Base-by-base conservation (phyloP, 2,797 vertebrate species). In the Pseudotriccus pelzelni region DNA sequence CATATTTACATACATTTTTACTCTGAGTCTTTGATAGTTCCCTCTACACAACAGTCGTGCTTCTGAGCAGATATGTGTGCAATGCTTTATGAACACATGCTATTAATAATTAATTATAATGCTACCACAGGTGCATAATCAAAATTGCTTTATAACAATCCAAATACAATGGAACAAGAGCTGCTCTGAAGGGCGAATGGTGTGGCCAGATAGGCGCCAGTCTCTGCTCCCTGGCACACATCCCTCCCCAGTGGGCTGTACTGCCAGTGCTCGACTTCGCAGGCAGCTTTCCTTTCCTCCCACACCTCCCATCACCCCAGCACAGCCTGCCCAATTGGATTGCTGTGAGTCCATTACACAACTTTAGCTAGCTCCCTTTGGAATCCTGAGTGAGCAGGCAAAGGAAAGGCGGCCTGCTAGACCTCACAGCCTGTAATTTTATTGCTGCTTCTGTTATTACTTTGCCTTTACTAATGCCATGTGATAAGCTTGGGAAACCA, bases 241-340 rank as follows among this genome's bases (percentile, higher is more conserved):
- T 79, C 37, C 30, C 10, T 62, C 23, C 18, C 14, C n/a, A 10
- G 3, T 1, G 46, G 46, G 12, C 36, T 60, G 17, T 23, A 24
- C 12, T 1, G 0, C 34, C n/a, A 0, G 0, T 27, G 55, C 47
- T 47, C 0, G 1, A 15, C 20, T 44, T 28, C 25, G 23, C 21
- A 28, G 46, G 50, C 41, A 53, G 41, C 30, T 50, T 79, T 79
- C 24, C 50, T 25, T 79, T 28, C 49, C 59, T 85, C 52, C 27
- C 1, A 39, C 16, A 4, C 13, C 43, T 64, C 41, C 46, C 36
- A 17, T 14, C 1, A 1, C 1, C 5, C 47, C 55, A 47, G 37
- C 41, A 13, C 24, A 59, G 50, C 27, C 69, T 47, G 27, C 53
- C 52, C 12, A 3, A 15, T 30, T 1, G 0, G 27, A 23, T 11